Evolutionary conservation across 2,797 vertebrate genomes (phyloP), one percentile per base, ranked within the genome.

Genomic region (Perodicticus potto): DNA sequence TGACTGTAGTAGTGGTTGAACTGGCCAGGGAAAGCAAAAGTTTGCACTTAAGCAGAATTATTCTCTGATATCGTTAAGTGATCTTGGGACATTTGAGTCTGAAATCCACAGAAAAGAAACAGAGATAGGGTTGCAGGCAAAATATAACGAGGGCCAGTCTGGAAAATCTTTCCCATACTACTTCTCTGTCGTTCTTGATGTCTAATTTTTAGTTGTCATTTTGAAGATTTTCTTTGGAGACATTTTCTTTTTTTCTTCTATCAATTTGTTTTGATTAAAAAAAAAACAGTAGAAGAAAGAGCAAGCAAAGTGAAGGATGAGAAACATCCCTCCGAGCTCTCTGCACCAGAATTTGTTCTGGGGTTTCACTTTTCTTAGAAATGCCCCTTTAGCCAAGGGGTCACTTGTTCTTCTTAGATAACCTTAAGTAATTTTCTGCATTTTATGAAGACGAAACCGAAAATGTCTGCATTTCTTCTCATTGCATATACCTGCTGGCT

Each of bases 231-330:
- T 91, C 59, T 89, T 61, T 57, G 8, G 8, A 77, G 5, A 3
- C 0, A 14, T n/a, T 63, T 65, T 67, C 5, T 57, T 27, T n/a
- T 61, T 43, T 81, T 7, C 27, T 16, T 8, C 73, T 91, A 80
- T 70, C 5, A 92, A 80, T 96, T 91, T 72, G 80, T 29, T 83
- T 91, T 27, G 37, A 4, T 88, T 11, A 40, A 27, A 63, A 72
- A 70, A 29, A 34, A 53, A 84, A 69, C 3, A 23, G 20, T 34
- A n/a, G 7, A 16, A 86, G 57, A 81, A 82, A 59, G 9, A 29
- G 20, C 13, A 89, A 93, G 40, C 91, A 17, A 81, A 74, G 80
- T 76, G 83, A 95, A 95, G 96, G 89, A 83, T 49, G 74, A 67
- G 22, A 69, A 84, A 3, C 1, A n/a, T 55, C 11, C 29, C 0